Evolutionary conservation across 1,140 invertebrate species (phyloP).

Genomic region (Diploscapter pachys): DNA sequence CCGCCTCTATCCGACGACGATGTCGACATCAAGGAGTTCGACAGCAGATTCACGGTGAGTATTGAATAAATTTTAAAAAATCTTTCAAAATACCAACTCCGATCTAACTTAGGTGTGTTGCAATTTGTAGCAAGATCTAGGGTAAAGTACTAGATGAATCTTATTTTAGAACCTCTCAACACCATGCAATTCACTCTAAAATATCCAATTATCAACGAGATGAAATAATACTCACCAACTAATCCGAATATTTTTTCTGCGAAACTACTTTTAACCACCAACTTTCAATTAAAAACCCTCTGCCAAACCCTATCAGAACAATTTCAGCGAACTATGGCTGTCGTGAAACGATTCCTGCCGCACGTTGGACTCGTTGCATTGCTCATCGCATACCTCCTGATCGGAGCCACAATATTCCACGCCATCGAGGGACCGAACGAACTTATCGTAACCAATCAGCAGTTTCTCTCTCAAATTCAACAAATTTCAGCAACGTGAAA

Average conservation of each 20-base stretch:
- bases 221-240: too few species aligned
- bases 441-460: background rate
- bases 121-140: background rate
- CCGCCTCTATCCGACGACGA: constrained; percentile 42
- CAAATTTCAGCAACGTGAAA: constrained; percentile 46
- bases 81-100: constrained; percentile 19
- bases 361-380: constrained; percentile 55
- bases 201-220: too few species aligned
- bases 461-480: too few species aligned
- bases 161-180: too few species aligned
- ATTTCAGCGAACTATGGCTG: constrained; percentile 4
- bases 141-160: background rate
- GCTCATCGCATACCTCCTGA: constrained; percentile 49
- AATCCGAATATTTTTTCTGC: too few species aligned
- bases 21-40: constrained; percentile 26
- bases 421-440: constrained; percentile 46
- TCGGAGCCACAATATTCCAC: constrained; percentile 55
- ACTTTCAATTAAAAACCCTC: background rate
- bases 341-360: constrained; percentile 47
- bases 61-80: background rate
- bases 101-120: too few species aligned
- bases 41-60: constrained; percentile 24
- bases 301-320: background rate
- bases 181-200: too few species aligned
- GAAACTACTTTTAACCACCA: too few species aligned